A percentile compares a stretch with the other conserved stretches of the same genome.
Evolutionary conservation across 2,797 vertebrate genomes (phyloP).

Genomic region (Notolabrus celidotus): DNA sequence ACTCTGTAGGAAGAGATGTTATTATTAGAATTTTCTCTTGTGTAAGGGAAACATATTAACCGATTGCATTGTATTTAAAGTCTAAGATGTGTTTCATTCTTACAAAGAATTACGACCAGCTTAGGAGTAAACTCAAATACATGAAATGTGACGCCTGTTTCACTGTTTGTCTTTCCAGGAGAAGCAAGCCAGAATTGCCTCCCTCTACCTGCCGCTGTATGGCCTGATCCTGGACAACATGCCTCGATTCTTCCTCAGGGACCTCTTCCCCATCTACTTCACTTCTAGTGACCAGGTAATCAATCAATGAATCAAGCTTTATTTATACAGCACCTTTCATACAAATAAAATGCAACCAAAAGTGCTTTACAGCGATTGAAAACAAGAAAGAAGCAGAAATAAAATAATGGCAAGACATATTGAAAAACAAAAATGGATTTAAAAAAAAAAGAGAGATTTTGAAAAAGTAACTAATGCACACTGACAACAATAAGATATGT

Average conservation of each 20-base stretch:
- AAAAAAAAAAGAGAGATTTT: too few relatives aligned
- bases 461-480: too few relatives aligned
- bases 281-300: slow-evolving; percentile 95
- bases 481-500: too few relatives aligned
- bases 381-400: too few relatives aligned
- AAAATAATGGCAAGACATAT: too few relatives aligned
- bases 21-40: neutral
- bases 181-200: slow-evolving; percentile 95
- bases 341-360: too few relatives aligned
- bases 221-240: slow-evolving; percentile 98
- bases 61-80: neutral
- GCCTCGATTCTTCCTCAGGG: slow-evolving; percentile 97
- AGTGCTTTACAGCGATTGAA: too few relatives aligned
- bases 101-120: neutral
- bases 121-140: neutral
- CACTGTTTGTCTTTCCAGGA: slow-evolving; percentile 79
- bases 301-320: too few relatives aligned
- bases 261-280: slow-evolving; percentile 93
- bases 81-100: neutral
- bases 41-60: neutral
- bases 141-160: neutral
- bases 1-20: neutral
- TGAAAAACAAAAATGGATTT: too few relatives aligned
- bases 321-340: too few relatives aligned
- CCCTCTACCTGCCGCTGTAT: slow-evolving; percentile 96